Evolutionary conservation across 1,140 invertebrate species (phyloP), one percentile per base, ranked within the genome.

Genomic region (Oryctes rhinoceros): DNA sequence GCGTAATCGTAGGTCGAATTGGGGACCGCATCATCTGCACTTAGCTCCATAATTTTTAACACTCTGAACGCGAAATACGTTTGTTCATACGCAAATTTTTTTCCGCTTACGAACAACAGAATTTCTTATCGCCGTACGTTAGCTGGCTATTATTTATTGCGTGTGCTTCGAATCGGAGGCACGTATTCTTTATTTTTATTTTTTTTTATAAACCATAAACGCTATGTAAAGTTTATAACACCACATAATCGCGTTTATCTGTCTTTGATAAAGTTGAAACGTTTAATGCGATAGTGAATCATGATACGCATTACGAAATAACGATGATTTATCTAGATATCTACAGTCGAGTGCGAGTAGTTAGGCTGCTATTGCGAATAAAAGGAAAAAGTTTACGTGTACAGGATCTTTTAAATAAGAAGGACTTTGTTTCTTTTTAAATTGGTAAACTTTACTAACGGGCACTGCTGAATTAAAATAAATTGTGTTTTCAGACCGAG

Each of bases 231-330:
- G 65, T 30, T 35, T 71, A 13, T 71, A 71, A 71, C 37, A 15
- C 65, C 24, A 37, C 11, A 4, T 71, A 71, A 71, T 71, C 65
- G 24, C 65, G 4, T 71, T 71, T 71, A 71, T 71, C 65, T 71
- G 24, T 71, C 15, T 59, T n/a, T 24, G 65, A 71, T 71, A 71
- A 71, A 71, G 20, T 2, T 35, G 24, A 71, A 35, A 71, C 35
- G 65, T 37, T 9, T 35, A 13, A 71, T 24, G 35, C 13, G 20
- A 37, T 24, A 71, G 65, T 71, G 65, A 71, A 30, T 35, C 65
- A 71, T 15, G 65, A 71, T 6, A 71, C 24, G 6, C 35, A 71
- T 71, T 71, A 44, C 39, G 9, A 44, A 44, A 44, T 44, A 44
- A 7, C 5, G 9, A 44, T 44, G 39, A 44, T 44, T 44, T 44